Evolutionary conservation across 2,888 invertebrate species (phyloP).

Genomic region (Clostera curtula): DNA sequence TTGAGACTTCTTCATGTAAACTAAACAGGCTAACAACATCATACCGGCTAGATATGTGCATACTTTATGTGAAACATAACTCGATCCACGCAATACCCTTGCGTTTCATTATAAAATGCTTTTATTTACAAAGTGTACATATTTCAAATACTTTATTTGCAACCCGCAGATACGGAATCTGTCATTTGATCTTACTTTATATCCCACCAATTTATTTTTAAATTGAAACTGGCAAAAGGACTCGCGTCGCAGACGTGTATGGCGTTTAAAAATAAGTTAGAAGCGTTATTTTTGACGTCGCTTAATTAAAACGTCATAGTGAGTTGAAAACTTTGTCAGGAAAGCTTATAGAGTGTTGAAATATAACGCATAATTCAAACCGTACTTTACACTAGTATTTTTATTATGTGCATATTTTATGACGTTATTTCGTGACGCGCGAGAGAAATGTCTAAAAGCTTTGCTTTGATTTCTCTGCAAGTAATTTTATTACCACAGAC

Average conservation of each 20-base stretch:
- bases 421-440: no score
- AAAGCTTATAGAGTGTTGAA: conserved; percentile 10
- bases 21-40: no score
- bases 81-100: no score
- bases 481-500: no score
- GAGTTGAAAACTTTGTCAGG: conserved; percentile 27
- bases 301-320: conserved; percentile 37
- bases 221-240: background rate
- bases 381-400: no score
- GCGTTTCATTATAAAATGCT: no score
- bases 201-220: conserved; percentile 6
- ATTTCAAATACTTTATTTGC: conserved; percentile 27
- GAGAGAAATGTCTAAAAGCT: no score
- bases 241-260: conserved; percentile 11
- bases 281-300: conserved; percentile 25
- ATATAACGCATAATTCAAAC: conserved; percentile 3
- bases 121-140: conserved; percentile 12
- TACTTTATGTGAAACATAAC: no score
- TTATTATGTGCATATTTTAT: no score
- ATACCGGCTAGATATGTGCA: no score
- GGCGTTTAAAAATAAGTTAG: conserved; percentile 27
- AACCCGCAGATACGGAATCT: conserved; percentile 22
- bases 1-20: no score
- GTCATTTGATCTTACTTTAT: conserved; percentile 21
- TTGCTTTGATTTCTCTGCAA: no score